Evolutionary conservation across 2,888 invertebrate genomes (phyloP).

Genomic region (Archips xylosteana): DNA sequence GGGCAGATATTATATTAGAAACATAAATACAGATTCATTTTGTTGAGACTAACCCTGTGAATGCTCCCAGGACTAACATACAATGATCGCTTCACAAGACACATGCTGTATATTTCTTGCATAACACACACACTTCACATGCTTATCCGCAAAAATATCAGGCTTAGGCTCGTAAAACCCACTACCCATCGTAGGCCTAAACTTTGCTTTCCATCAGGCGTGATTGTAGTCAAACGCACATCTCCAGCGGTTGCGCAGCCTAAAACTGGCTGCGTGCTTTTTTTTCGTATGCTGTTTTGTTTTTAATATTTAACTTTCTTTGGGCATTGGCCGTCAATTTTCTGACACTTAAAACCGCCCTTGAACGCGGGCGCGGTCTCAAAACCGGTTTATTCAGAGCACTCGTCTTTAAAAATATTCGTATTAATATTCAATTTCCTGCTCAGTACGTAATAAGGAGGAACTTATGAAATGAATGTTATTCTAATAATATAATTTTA

Average conservation of each 20-base stretch:
- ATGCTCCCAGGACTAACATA: not conserved
- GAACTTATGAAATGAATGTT: not conserved
- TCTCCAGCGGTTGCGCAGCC: no score
- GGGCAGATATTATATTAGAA: not conserved
- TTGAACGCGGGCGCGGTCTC: not conserved
- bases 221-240: no score
- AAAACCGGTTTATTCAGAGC: not conserved
- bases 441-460: not conserved
- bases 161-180: no score
- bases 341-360: conserved; percentile 7
- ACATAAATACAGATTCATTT: not conserved
- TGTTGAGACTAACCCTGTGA: not conserved
- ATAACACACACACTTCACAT: not conserved
- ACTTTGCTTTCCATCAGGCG: no score
- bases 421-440: conserved; percentile 2
- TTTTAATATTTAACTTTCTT: not conserved
- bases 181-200: no score
- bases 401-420: not conserved
- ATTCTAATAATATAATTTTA: not conserved
- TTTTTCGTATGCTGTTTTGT: not conserved
- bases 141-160: no score
- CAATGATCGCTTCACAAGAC: not conserved
- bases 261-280: not conserved
- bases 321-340: conserved; percentile 2
- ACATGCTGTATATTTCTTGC: not conserved